Percentiles rank a stretch among this genome's conserved stretches.
Conservation (phyloP, 2,797 vertebrate genomes). For the Valencia hispanica region DNA sequence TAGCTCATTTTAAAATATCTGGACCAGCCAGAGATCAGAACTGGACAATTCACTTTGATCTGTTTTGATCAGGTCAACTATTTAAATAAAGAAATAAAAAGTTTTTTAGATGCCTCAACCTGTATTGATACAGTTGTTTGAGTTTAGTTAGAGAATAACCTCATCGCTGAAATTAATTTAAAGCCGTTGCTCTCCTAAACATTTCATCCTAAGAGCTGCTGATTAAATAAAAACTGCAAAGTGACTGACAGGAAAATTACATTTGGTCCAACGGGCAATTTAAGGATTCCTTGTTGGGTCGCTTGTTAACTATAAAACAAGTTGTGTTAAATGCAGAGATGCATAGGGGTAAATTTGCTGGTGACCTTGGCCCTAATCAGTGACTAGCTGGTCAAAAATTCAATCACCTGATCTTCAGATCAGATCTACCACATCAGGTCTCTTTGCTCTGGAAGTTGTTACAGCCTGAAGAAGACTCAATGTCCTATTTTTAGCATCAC, state of each 20-base stretch:
- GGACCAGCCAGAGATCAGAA: too few relatives aligned
- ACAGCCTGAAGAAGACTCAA: neutral
- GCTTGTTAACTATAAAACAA: neutral
- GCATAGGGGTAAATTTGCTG: neutral
- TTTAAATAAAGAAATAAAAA: too few relatives aligned
- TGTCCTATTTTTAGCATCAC: neutral
- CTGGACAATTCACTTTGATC: too few relatives aligned
- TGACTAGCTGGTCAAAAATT: neutral
- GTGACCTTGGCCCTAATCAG: neutral
- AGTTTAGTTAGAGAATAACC: neutral
- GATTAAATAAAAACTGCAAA: neutral
- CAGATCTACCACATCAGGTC: neutral
- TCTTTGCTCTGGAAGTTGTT: neutral
- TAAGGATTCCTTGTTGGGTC: neutral
- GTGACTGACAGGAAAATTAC: neutral
- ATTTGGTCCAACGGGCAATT: neutral
- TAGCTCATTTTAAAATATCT: too few relatives aligned
- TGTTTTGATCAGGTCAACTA: too few relatives aligned
- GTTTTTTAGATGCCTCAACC: too few relatives aligned
- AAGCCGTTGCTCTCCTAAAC: neutral
- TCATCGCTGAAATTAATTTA: neutral
- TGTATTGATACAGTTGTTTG: too few relatives aligned
- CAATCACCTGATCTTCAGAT: neutral
- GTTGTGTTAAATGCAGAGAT: neutral
- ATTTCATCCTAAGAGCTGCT: neutral